Conservation (phyloP, 2,797 vertebrate species). For the Sarcophilus harrisii region DNA sequence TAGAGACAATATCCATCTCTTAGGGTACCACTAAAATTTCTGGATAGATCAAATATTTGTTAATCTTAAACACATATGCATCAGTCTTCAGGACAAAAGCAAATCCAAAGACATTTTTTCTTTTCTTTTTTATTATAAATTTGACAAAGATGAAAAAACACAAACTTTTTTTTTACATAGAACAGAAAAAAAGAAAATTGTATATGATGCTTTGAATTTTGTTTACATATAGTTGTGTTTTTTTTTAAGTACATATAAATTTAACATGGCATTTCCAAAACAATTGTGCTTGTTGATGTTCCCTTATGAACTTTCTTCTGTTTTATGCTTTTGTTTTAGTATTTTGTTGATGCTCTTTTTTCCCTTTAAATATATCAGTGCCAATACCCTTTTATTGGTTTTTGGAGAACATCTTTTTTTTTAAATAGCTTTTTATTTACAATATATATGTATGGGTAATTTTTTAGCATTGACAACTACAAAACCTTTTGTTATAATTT, state of each 20-base stretch:
- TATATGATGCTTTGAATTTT: neutral
- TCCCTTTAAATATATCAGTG: neutral
- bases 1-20: neutral
- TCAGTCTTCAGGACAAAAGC: neutral
- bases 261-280: neutral
- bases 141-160: neutral
- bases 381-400: neutral
- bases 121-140: neutral
- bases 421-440: too few relatives aligned
- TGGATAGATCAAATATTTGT: neutral
- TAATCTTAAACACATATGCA: neutral
- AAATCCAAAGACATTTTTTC: neutral
- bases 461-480: too few relatives aligned
- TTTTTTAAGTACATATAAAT: neutral
- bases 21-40: neutral
- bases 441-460: too few relatives aligned
- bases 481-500: too few relatives aligned
- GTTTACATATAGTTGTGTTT: neutral
- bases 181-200: neutral
- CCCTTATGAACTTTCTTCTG: neutral
- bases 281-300: neutral
- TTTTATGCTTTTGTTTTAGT: neutral
- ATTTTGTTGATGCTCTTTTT: neutral
- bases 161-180: neutral
- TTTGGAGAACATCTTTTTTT: neutral